Conservation (phyloP, 2,888 invertebrate genomes). For the Hemaris fuciformis region DNA sequence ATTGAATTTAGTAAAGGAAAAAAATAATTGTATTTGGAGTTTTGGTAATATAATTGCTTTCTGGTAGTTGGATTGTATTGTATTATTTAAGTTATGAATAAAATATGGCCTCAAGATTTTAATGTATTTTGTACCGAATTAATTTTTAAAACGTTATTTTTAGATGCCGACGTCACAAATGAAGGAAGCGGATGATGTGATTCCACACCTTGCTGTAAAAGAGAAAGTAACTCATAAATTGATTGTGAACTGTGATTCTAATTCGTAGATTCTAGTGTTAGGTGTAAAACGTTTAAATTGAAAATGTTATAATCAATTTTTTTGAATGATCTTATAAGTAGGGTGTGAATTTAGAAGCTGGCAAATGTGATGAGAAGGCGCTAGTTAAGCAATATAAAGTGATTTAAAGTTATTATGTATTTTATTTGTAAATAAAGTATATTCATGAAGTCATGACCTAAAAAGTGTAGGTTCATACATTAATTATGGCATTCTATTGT, state of each 20-base stretch:
- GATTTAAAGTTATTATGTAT: neutral
- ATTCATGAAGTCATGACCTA: too few relatives aligned
- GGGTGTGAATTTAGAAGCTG: neutral
- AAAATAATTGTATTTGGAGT: too few relatives aligned
- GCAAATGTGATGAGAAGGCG: neutral
- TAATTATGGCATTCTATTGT: too few relatives aligned
- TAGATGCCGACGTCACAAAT: slow-evolving; percentile 70
- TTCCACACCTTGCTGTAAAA: slow-evolving; percentile 62
- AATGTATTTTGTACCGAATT: neutral
- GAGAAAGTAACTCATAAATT: slow-evolving; percentile 65
- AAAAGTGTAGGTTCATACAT: too few relatives aligned
- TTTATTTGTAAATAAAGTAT: neutral
- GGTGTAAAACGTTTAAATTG: slow-evolving; percentile 14
- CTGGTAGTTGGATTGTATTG: neutral
- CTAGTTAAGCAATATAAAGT: neutral
- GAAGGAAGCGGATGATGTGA: slow-evolving; percentile 75
- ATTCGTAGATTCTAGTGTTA: slow-evolving; percentile 28
- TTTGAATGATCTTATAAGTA: slow-evolving; percentile 9
- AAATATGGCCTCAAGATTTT: too few relatives aligned
- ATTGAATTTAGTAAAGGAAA: too few relatives aligned
- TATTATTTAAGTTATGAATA: too few relatives aligned
- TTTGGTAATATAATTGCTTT: too few relatives aligned
- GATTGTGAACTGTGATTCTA: slow-evolving; percentile 41
- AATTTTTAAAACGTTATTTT: slow-evolving; percentile 26
- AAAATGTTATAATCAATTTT: neutral